Base-by-base conservation (phyloP, 1,140 invertebrate species). In the Bombyx mandarina region DNA sequence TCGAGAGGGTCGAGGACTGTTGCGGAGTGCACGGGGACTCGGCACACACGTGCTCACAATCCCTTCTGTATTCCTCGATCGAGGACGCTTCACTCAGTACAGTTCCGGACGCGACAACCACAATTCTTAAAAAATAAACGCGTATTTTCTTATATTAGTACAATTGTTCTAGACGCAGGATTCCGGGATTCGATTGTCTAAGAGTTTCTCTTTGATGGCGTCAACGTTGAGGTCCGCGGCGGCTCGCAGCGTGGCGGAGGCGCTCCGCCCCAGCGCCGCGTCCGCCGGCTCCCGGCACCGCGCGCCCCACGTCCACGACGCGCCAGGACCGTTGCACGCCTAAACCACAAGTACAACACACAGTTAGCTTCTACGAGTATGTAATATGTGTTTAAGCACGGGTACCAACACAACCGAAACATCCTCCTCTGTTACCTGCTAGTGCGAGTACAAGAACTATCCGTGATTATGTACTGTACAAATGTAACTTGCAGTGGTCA, bases 171-270 rank as follows among this genome's bases (percentile, higher is more conserved):
- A 93, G 54, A 94, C 93, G 79, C 93, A 93, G 66, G 92, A 93
- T 79, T 94, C 93, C 3, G 93, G 93, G 68, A 94, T 90, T 73
- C 92, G 91, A 75, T 92, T 92, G 54, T 93, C 92, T 85, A 94
- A 92, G 5, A 94, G 88, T 66, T 92, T 90, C 76, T 93, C 91
- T 72, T 93, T 94, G 75, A 94, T 93, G 61, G 92, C 92, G 71
- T 93, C 90, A 4, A 93, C 93, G 78, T 92, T 91, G 57, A 92
- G 85, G 66, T 84, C 78, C 50, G 76, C 62, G 12, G 67, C 72
- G 52, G 68, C 69, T 44, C 79, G 77, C 51, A 77, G 75, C 50
- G 75, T 69, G 48, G 73, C 74, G 9, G 69, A 80, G 12, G 75
- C 75, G 61, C 73, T 77, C 58, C 78, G 69, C 43, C 76, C 79